Evolutionary conservation across 1,140 invertebrate genomes (phyloP), one percentile per base, ranked within the genome.

Genomic region (Sycophila sp.): DNA sequence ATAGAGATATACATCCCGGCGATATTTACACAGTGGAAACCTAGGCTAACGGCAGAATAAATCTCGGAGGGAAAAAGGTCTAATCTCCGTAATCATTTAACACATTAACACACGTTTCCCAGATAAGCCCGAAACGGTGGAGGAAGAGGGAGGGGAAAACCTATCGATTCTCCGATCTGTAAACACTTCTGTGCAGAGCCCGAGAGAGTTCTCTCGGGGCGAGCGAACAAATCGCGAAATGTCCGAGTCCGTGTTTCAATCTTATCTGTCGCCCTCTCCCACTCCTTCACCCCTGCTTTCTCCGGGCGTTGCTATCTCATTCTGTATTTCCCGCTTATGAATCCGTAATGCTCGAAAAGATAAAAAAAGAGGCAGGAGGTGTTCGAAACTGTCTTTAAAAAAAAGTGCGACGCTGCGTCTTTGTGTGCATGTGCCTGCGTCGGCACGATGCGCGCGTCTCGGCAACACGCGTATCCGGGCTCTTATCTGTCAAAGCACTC

Each of bases 401-500:
- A n/a, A n/a, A n/a, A n/a, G n/a, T n/a, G n/a, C 40, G 40, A 15
- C 40, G 5, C 13, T 49, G n/a, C 30, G 55, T n/a, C 4, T 30
- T 24, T 36, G 56, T 38, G 19, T 30, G 24, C 4, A 19, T n/a
- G n/a, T n/a, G n/a, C n/a, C n/a, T n/a, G n/a, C 22, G 58, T 60
- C 38, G 58, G 38, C 40, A 42, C n/a, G n/a, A 42, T 15, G n/a
- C 24, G 47, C 62, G 62, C 32, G 32, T 38, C 10, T 22, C 62
- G 22, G 42, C 42, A 22, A 8, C 42, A 17, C 17, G 42, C 19
- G 19, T 22, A 2, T 3, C 38, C 34, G 17, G 11, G 49, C 28
- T 24, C 49, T 65, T 65, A 65, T 65, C 62, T 53, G 62, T 53
- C 60, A 49, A 63, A 49, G 60, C 60, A 63, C 60, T 63, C 47